phyloP scores from a whole-genome alignment of 2,797 vertebrate genomes.

The Oreochromis mossambicus region DNA sequence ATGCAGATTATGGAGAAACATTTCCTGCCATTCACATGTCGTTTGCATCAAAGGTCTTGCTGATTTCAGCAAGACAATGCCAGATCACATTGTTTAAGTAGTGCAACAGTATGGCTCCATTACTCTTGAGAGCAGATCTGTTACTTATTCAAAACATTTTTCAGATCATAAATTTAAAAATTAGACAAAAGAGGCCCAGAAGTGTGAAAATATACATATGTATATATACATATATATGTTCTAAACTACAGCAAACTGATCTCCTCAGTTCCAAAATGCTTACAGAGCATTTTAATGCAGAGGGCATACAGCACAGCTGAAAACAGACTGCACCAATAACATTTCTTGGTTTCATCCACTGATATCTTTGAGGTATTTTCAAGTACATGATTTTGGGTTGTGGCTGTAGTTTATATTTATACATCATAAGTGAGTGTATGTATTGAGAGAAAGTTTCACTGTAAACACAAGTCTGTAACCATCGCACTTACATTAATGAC shows the following conservation, averaged over 20 bases:
- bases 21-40: neutral
- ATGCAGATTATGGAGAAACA: neutral
- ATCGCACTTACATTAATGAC: slow-evolving; percentile 76
- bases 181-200: neutral
- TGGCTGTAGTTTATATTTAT: neutral
- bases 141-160: neutral
- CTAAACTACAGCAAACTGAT: neutral
- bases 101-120: neutral
- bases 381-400: neutral
- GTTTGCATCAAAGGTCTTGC: neutral
- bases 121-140: neutral
- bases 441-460: neutral
- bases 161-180: neutral
- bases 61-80: neutral
- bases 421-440: neutral
- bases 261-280: too few relatives aligned
- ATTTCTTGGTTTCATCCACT: neutral
- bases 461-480: neutral
- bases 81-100: neutral
- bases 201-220: neutral
- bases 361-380: neutral
- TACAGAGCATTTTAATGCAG: too few relatives aligned
- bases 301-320: neutral
- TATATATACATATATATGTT: too few relatives aligned
- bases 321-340: neutral